Conservation (phyloP, 2,797 vertebrate genomes). For the Neoniphon sammara region DNA sequence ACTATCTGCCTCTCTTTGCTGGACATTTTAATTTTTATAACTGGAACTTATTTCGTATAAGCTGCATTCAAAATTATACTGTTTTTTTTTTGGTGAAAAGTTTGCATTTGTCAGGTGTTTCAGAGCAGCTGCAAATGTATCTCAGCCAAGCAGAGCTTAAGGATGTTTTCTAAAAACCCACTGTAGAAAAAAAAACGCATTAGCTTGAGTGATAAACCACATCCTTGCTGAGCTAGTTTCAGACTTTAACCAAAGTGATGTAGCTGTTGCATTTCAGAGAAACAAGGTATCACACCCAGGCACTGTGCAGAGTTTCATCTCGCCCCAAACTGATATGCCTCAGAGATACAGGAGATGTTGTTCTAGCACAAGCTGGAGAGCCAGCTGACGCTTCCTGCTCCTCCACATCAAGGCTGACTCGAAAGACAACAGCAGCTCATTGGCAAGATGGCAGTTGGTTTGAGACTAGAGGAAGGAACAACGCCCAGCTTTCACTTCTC, state of each 20-base stretch:
- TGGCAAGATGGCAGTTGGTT: neutral
- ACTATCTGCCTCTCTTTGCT: neutral
- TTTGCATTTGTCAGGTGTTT: neutral
- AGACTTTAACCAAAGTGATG: conserved; percentile 5
- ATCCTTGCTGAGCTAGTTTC: conserved; percentile 15
- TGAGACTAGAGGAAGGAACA: conserved; percentile 5
- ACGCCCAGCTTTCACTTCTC: conserved; percentile 25
- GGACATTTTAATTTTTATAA: neutral
- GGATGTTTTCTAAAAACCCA: neutral
- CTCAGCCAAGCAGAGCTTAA: neutral
- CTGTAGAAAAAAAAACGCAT: neutral
- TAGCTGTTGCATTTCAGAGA: conserved; percentile 37
- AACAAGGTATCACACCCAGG: neutral
- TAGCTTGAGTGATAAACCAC: conserved; percentile 42
- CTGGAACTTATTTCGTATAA: neutral
- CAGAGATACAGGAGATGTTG: conserved; percentile 4
- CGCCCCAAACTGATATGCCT: neutral
- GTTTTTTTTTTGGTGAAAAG: no score
- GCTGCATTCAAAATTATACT: neutral
- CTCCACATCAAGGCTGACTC: conserved; percentile 6
- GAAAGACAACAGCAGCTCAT: neutral
- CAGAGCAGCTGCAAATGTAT: neutral
- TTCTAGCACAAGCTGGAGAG: conserved; percentile 4
- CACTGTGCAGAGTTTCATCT: neutral
- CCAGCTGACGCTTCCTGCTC: neutral